Evolutionary conservation across 2,113 vertebrate species (phyloP), one percentile per base, ranked within the genome.

Genomic region (Chascanopsetta lugubris): DNA sequence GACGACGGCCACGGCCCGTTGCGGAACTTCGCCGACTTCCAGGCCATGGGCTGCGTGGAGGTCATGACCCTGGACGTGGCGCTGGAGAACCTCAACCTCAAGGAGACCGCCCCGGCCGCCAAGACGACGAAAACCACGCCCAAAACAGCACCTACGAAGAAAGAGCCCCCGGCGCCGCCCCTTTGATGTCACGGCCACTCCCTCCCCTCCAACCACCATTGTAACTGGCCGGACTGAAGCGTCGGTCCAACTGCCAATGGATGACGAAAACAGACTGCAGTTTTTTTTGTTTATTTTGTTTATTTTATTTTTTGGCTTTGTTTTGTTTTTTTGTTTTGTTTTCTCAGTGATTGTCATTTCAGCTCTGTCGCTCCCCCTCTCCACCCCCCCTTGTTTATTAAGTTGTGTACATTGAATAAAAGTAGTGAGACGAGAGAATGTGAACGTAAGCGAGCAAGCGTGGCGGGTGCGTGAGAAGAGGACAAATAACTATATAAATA

Each of bases 31-130:
- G 95, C 94, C 13, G 96, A 98, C 95, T 99, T 99, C 91, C 93
- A 96, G 93, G 94, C 97, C 94, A 98, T 98, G 96, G 97, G 97
- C 91, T 99, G 97, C 89, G 95, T 98, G 90, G 97, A 99, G 94
- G 97, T 99, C 94, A 99, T 98, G 97, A 97, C 97, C 94, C 90
- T 99, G 92, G 97, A 99, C 92, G 96, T 98, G 94, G 97, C 97
- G 82, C 93, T 99, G 96, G 96, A 99, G 94, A 98, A 95, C 90
- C 96, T 99, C 90, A 98, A 98, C 93, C 94, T 99, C 90, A 98
- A 95, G 94, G 97, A 98, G 94, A 85, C 22, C 34, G 63, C 69
- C 55, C 80, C 86, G 7, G 20, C 81, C 2, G 61, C 75, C 56
- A 86, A 85, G 74, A 79, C 81, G 20, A 68, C 72, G 8, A 89